These are phyloP conservation scores for Cerastis rubricosa DNA, from an alignment of 2,888 invertebrate genomes.

Conservation along the genomic window DNA sequence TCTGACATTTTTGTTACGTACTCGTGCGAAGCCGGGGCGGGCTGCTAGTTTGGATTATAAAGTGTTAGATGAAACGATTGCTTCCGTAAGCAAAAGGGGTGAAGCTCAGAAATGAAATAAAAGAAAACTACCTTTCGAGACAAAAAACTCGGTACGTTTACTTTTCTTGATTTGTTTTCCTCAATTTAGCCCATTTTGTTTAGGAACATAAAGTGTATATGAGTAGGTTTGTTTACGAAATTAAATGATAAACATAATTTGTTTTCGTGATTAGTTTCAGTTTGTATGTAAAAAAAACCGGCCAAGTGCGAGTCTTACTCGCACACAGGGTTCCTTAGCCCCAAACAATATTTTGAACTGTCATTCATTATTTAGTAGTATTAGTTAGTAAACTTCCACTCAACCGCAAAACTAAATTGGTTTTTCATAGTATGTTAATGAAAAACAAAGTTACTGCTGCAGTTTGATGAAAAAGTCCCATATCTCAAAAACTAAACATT, in stretches of 20 bases:
- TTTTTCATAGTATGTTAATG: too few relatives aligned
- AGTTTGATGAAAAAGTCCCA: too few relatives aligned
- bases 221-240: background rate
- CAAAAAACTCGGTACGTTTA: background rate
- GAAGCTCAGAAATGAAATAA: background rate
- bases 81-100: background rate
- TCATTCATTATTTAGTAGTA: too few relatives aligned
- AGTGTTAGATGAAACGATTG: background rate
- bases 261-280: background rate
- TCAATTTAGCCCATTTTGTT: background rate
- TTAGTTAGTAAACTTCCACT: too few relatives aligned
- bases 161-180: conserved; percentile 11
- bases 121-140: conserved; percentile 3
- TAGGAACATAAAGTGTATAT: background rate
- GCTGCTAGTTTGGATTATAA: background rate
- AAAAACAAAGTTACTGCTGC: too few relatives aligned
- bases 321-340: too few relatives aligned
- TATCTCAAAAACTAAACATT: too few relatives aligned
- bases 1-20: too few relatives aligned
- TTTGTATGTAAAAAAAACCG: background rate
- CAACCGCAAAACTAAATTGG: too few relatives aligned
- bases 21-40: too few relatives aligned
- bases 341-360: too few relatives aligned
- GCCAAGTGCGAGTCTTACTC: too few relatives aligned
- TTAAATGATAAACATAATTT: background rate